Evolutionary conservation across 2,888 invertebrate species (phyloP).

Genomic region (Belgica antarctica): DNA sequence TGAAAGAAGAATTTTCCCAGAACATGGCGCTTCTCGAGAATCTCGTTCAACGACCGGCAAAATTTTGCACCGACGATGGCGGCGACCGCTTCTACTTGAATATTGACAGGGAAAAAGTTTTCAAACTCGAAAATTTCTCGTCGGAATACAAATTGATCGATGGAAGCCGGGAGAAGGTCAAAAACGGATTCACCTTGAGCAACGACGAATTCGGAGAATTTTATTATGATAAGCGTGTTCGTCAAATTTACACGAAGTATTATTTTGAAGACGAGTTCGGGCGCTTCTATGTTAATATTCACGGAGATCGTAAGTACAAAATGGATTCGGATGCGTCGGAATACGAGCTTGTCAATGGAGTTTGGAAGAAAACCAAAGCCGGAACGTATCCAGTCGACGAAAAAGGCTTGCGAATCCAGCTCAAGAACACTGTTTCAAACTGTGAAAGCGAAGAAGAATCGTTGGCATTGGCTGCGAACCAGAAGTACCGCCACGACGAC

Average conservation of each 20-base stretch:
- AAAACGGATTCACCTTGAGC: not conserved
- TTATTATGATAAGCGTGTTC: not conserved
- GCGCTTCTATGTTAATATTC: not conserved
- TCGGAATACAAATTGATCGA: not conserved
- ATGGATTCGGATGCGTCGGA: constrained; percentile 30
- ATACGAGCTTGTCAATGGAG: constrained; percentile 13
- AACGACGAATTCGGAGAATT: constrained; percentile 29
- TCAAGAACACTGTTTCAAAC: not conserved
- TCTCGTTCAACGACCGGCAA: not conserved
- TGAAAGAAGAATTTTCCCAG: not conserved
- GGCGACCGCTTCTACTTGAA: constrained; percentile 21
- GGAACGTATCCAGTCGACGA: constrained; percentile 31
- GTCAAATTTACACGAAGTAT: constrained; percentile 31
- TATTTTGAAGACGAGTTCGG: constrained; percentile 27
- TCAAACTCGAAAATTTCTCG: not conserved
- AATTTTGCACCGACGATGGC: not conserved
- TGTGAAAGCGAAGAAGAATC: not conserved
- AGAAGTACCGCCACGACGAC: constrained; percentile 27
- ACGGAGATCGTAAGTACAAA: constrained; percentile 20
- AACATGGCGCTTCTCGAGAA: not conserved
- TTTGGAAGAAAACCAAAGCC: not conserved
- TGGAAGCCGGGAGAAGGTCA: not conserved
- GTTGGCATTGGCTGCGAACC: not conserved
- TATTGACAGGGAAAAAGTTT: not conserved
- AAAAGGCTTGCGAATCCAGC: not conserved